phyloP scores from a whole-genome alignment of 2,113 vertebrate species.

The Podarcis raffonei region DNA sequence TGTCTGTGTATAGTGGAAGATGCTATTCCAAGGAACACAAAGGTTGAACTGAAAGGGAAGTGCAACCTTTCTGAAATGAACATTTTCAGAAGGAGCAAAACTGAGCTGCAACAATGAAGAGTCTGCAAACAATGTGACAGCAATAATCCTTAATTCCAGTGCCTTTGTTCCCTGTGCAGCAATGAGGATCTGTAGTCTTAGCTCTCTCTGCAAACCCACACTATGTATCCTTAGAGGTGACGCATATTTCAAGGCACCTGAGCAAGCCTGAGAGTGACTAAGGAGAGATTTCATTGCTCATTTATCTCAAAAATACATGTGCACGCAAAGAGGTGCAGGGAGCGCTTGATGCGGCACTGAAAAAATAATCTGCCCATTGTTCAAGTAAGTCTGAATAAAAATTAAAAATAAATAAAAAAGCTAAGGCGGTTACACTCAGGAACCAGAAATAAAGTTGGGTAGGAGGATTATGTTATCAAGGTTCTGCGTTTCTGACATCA shows the following conservation, averaged over 20 bases:
- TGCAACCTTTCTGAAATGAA: too few species aligned
- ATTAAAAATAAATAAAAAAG: neutral
- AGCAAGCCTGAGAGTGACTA: neutral
- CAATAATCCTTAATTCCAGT: too few species aligned
- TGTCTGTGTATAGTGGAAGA: neutral
- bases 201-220: neutral
- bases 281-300: neutral
- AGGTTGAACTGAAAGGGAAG: neutral
- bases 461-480: conserved; percentile 20
- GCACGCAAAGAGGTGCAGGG: neutral
- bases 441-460: neutral
- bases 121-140: neutral
- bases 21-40: neutral
- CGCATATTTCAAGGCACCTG: neutral
- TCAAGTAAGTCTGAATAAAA: conserved; percentile 4
- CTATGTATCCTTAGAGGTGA: neutral
- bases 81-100: neutral
- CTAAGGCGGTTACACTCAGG: neutral
- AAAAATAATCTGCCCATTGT: neutral
- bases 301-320: neutral
- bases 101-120: neutral
- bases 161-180: neutral
- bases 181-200: conserved; percentile 1
- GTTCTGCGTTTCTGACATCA: neutral
- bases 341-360: neutral